Base-by-base conservation (phyloP, 2,888 invertebrate genomes). In the Gisinianus flammeolus region DNA sequence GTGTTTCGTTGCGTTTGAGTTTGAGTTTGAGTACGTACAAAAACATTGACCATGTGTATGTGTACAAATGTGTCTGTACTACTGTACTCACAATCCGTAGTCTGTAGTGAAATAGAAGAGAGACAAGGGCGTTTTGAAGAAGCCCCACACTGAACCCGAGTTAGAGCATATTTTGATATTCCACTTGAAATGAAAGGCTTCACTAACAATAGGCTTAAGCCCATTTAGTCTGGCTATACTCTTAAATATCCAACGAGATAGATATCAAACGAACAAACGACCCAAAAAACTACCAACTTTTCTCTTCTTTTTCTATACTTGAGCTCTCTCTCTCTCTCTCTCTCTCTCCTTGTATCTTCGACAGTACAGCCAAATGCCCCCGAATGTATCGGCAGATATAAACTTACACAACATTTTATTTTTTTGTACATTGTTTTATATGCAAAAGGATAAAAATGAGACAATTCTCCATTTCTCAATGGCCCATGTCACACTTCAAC, bases 161-260 rank as follows among this genome's bases (percentile, higher is more conserved):
- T 19, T 31, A 31, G 19, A 31, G 33, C 28, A 73, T 67, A 80
- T 81, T 80, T 79, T 78, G 79, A 77, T 81, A 80, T 79, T 79
- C 77, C 81, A 79, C 80, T 79, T 81, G 79, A 79, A 76, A 79
- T 79, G 81, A 80, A 80, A 68, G 82, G 81, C 79, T 81, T 81
- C 81, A 44, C 58, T 75, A 22, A 70, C 44, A 44, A 44, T 66
- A 69, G 71, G 64, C 56, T 56, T 72, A 72, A 72, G 72, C 72
- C 30, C 58, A 30, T 58, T 33, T 67, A 67, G 12, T 44, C 35
- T n/a, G n/a, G n/a, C n/a, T n/a, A n/a, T n/a, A n/a, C n/a, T n/a
- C n/a, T n/a, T n/a, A n/a, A n/a, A n/a, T n/a, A n/a, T n/a, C n/a
- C n/a, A n/a, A n/a, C n/a, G n/a, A n/a, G n/a, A n/a, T n/a, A n/a